Base-by-base conservation (phyloP, 1,140 invertebrate species). In the Heliconius hermathena region DNA sequence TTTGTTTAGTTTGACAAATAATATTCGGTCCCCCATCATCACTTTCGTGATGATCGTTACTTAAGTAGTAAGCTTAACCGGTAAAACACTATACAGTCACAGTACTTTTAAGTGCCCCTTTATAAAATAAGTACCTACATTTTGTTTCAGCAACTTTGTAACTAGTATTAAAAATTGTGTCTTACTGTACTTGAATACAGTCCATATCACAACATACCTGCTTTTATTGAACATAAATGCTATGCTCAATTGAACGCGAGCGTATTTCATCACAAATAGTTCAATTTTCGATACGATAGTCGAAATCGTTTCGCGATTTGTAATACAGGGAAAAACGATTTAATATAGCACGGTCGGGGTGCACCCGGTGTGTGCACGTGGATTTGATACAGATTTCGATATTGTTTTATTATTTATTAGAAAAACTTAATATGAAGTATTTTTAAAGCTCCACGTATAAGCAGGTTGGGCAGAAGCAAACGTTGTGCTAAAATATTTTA, bases 261-360 rank as follows among this genome's bases (percentile, higher is more conserved):
- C 33, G 71, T 71, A 71, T 71, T 71, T 71, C 71, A 71, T 38
- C 71, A 33, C 71, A 38, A 71, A 71, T 71, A 71, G 71, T 71
- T 71, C 71, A 71, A 71, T 71, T 71, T 71, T 71, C 71, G 36
- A 71, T 71, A 71, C 71, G 71, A 71, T 38, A 71, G 71, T 71
- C 33, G 71, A 71, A 71, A 71, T 71, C 71, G 71, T 26, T 71
- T 8, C 29, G 71, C 71, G 71, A 71, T 71, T 71, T 71, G 71
- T 71, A 71, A 38, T 71, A 71, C 33, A 71, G 6, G 36, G 71
- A 20, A 38, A 71, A 71, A 33, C 71, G 71, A 36, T 71, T 71
- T 36, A 71, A 38, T 71, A 71, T 38, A 71, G 22, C 22, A 66
- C 57, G 57, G 54, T 66, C 22, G 26, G 22, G n/a, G 0, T 66